phyloP scores from a whole-genome alignment of 2,113 vertebrate species.

The Bothrops jararaca region DNA sequence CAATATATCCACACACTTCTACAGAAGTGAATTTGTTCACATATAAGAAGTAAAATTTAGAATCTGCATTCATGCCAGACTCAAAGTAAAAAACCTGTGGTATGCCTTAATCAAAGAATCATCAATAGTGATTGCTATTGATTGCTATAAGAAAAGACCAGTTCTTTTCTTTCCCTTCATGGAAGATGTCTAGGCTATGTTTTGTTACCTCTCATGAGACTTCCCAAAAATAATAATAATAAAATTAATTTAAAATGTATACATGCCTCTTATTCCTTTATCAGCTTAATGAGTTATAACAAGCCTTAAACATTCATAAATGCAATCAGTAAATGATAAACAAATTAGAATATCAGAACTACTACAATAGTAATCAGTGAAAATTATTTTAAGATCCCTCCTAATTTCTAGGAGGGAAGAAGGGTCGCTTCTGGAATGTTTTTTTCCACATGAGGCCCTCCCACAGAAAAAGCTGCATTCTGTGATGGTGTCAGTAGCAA shows the following conservation, averaged over 20 bases:
- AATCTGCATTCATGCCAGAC: not conserved
- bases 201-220: not conserved
- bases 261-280: no score
- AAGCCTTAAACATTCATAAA: no score
- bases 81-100: not conserved
- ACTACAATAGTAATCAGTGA: no score
- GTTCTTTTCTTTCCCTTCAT: not conserved
- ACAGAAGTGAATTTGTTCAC: not conserved
- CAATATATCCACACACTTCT: not conserved
- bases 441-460: no score
- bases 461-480: no score
- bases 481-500: no score
- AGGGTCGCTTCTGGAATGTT: no score
- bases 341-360: no score
- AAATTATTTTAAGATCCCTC: no score
- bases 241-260: not conserved
- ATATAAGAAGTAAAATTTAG: not conserved
- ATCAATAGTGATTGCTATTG: not conserved
- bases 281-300: no score
- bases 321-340: no score
- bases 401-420: no score
- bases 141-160: not conserved
- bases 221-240: not conserved
- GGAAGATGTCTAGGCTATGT: not conserved
- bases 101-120: not conserved